phyloP scores from a whole-genome alignment of 1,140 invertebrate species.

The Conopomorpha cramerella region DNA sequence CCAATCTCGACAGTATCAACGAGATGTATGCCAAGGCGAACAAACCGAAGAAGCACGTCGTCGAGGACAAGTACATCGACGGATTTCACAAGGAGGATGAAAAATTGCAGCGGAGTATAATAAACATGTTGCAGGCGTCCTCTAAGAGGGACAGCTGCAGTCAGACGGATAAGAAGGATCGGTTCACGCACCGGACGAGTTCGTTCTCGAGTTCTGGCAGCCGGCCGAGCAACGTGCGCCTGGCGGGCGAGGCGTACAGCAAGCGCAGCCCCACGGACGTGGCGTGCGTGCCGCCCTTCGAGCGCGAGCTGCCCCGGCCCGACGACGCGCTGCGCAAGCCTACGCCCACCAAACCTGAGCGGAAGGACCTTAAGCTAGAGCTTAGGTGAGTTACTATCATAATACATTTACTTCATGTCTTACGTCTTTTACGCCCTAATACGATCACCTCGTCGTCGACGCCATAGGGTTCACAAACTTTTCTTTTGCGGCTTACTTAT shows the following conservation, averaged over 20 bases:
- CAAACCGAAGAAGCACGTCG: conserved; percentile 34
- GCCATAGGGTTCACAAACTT: too few relatives aligned
- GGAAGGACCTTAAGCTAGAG: conserved; percentile 60
- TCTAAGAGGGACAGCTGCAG: conserved; percentile 65
- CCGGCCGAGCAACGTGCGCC: conserved; percentile 49
- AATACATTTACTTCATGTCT: background rate
- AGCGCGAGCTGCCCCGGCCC: conserved; percentile 74
- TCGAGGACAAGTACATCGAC: conserved; percentile 46
- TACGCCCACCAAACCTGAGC: conserved; percentile 61
- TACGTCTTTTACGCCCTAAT: background rate
- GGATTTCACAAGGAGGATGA: conserved; percentile 56
- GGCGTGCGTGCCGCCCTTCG: conserved; percentile 65
- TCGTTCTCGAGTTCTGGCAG: conserved; percentile 54
- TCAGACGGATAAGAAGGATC: conserved; percentile 67
- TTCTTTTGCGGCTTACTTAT: too few relatives aligned
- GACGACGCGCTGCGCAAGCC: conserved; percentile 69
- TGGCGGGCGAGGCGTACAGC: conserved; percentile 46
- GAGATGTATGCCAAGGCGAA: conserved; percentile 48
- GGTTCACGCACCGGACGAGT: conserved; percentile 44
- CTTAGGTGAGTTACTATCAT: conserved; percentile 21
- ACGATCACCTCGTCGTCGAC: too few relatives aligned
- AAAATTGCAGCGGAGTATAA: conserved; percentile 48
- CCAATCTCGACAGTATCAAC: conserved; percentile 22
- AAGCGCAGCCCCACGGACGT: conserved; percentile 52
- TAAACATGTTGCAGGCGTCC: conserved; percentile 54